phyloP scores from a whole-genome alignment of 2,888 invertebrate species.

The Acleris laterana region DNA sequence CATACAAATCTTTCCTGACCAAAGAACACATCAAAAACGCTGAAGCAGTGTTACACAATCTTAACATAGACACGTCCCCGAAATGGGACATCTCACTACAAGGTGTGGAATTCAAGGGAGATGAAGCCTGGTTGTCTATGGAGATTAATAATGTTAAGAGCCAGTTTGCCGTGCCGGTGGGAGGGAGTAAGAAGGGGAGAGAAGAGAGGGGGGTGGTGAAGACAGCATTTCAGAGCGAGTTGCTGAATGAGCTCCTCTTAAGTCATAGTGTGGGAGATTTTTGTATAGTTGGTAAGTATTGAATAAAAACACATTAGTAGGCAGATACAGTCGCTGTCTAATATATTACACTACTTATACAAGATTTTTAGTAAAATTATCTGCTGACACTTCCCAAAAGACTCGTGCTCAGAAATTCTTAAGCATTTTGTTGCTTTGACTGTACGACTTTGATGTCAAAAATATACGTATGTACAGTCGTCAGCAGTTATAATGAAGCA shows the following conservation, averaged over 20 bases:
- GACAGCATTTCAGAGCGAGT: slow-evolving; percentile 90
- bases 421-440: too few relatives aligned
- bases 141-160: slow-evolving; percentile 68
- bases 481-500: too few relatives aligned
- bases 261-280: slow-evolving; percentile 93
- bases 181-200: slow-evolving; percentile 53
- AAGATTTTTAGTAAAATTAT: too few relatives aligned
- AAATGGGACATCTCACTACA: slow-evolving; percentile 55
- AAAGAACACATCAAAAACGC: slow-evolving; percentile 90
- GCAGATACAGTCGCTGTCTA: neutral
- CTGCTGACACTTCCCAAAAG: too few relatives aligned
- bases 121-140: slow-evolving; percentile 69
- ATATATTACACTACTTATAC: too few relatives aligned
- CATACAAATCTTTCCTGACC: slow-evolving; percentile 91
- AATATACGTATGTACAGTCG: too few relatives aligned
- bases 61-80: slow-evolving; percentile 74
- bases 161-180: slow-evolving; percentile 70
- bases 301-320: neutral
- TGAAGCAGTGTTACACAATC: slow-evolving; percentile 87
- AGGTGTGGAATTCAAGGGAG: slow-evolving; percentile 58
- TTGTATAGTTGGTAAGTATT: slow-evolving; percentile 89
- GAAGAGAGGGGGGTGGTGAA: slow-evolving; percentile 79
- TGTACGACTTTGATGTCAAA: too few relatives aligned
- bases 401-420: too few relatives aligned
- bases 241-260: slow-evolving; percentile 90